phyloP scores from a whole-genome alignment of 2,888 invertebrate genomes.

The Axea sp. region DNA sequence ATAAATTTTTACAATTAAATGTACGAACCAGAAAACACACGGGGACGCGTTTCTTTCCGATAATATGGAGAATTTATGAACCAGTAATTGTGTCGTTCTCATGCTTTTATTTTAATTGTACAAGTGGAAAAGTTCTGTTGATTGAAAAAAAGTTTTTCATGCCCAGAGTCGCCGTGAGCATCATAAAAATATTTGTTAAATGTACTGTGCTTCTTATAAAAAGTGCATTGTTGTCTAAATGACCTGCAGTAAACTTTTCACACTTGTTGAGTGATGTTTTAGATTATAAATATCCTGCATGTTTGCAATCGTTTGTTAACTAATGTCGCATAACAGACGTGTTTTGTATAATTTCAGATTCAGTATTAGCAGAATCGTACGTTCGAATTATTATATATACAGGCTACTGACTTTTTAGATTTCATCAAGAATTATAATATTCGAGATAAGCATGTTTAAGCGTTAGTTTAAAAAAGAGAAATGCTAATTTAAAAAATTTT shows the following conservation, averaged over 20 bases:
- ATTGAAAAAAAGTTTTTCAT: slow-evolving; percentile 37
- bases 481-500: too few species aligned
- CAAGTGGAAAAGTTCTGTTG: slow-evolving; percentile 6
- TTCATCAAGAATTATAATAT: slow-evolving; percentile 22
- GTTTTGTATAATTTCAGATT: slow-evolving; percentile 9
- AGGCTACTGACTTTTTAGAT: slow-evolving; percentile 34
- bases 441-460: too few species aligned
- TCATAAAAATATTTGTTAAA: slow-evolving; percentile 51
- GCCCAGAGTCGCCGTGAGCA: slow-evolving; percentile 30
- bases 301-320: slow-evolving; percentile 27
- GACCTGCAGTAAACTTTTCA: slow-evolving; percentile 44
- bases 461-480: too few species aligned
- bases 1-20: slow-evolving; percentile 14
- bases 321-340: slow-evolving; percentile 28
- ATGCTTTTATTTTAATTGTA: slow-evolving; percentile 22
- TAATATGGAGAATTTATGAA: slow-evolving; percentile 24
- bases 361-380: slow-evolving; percentile 4
- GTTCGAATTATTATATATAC: slow-evolving; percentile 22
- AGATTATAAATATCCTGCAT: slow-evolving; percentile 27
- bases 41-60: slow-evolving; percentile 1
- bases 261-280: slow-evolving; percentile 49
- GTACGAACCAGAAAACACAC: neutral
- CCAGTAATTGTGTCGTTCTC: slow-evolving; percentile 1
- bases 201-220: slow-evolving; percentile 47
- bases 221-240: slow-evolving; percentile 41